Base-by-base conservation (phyloP, 2,888 invertebrate genomes). In the Macrophya alboannulata region DNA sequence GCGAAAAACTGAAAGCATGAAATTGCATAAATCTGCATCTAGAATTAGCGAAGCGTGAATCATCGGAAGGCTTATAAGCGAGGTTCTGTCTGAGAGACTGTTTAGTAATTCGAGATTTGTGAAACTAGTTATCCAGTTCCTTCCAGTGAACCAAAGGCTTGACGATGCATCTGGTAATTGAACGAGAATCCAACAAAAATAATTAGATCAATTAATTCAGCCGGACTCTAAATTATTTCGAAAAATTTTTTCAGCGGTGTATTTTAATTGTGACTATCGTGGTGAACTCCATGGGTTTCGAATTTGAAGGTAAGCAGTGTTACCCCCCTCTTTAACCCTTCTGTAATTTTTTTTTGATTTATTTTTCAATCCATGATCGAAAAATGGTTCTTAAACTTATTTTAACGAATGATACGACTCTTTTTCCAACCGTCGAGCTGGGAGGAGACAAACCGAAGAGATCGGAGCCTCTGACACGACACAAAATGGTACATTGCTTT, bases 401-500 rank as follows among this genome's bases (percentile, higher is more conserved):
- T 81, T 40, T 62, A 62, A 81, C 81, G 43, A 81, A 81, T 81
- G 10, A 81, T 81, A 25, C 5, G 43, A 81, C 25, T 62, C 21
- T 81, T 77, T 77, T 37, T 37, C 51, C 31, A 68, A 85, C 85
- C 81, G 85, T 85, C 85, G 85, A 85, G 85, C 79, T 85, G 85
- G 85, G 81, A 85, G 85, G 81, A 85, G 79, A 45, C 85, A 45
- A 55, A 40, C 15, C 71, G 15, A 85, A 59, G 37, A n/a, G 85
- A 79, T 76, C 87, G 31, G 84, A 77, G 62, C 87, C 88, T 31
- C 48, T 88, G 77, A 87, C 87, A n/a, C 84, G 85, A 31, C 85
- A 85, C 68, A 87, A 87, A 79, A 87, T 84, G 62, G 86, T 88
- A 62, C 86, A 87, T n/a, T 88, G 88, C 68, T 86, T 82, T 86